Conservation (phyloP, 2,888 invertebrate species). For the Fragum whitleyi region DNA sequence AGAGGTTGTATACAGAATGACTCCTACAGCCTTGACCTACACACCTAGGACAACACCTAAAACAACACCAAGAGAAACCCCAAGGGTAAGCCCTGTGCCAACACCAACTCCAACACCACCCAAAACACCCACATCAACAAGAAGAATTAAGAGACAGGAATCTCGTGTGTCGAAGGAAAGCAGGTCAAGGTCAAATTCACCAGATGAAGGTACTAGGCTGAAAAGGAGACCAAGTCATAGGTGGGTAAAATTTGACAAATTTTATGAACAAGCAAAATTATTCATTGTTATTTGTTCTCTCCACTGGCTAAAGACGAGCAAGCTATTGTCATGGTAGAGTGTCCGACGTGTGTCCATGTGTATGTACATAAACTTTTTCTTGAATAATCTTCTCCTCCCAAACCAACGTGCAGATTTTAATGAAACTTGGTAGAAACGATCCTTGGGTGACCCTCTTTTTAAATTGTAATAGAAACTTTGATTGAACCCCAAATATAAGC, state of each 20-base stretch:
- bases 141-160: conserved; percentile 30
- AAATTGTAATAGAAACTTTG: too few species aligned
- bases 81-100: conserved; percentile 31
- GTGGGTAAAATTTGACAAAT: conserved; percentile 18
- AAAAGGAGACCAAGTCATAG: conserved; percentile 56
- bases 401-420: too few species aligned
- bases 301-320: neutral
- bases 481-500: too few species aligned
- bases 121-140: conserved; percentile 34
- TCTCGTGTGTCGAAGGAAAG: conserved; percentile 41
- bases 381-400: too few species aligned
- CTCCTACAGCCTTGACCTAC: conserved; percentile 7
- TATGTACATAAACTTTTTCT: too few species aligned
- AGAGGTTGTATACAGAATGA: neutral
- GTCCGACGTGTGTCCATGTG: too few species aligned
- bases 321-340: too few species aligned
- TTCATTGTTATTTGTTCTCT: neutral
- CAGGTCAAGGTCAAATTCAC: conserved; percentile 62
- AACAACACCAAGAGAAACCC: conserved; percentile 20
- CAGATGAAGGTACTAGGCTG: conserved; percentile 38
- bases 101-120: conserved; percentile 48
- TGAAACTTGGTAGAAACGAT: too few species aligned
- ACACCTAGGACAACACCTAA: conserved; percentile 16
- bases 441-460: too few species aligned
- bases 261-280: neutral